These are phyloP conservation scores for Hybognathus amarus DNA, from an alignment of 2,797 vertebrate genomes.

Conservation along the genomic window DNA sequence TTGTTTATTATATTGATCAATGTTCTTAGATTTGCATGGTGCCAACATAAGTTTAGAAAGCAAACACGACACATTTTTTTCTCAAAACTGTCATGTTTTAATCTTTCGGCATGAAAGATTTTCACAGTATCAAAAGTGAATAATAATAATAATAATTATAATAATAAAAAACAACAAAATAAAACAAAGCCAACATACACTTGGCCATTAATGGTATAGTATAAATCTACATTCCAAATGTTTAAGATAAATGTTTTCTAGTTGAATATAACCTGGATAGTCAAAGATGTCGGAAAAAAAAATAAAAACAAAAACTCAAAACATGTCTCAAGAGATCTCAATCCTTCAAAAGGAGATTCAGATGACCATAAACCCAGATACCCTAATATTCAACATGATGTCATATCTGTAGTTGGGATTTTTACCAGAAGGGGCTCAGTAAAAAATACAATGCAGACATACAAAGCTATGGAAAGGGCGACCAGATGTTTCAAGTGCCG, in stretches of 20 bases:
- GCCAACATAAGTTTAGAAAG: conserved; percentile 53
- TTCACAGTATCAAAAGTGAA: conserved; percentile 98
- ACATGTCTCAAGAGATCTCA: conserved; percentile 64
- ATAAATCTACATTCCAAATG: conserved; percentile 88
- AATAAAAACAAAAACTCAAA: conserved; percentile 72
- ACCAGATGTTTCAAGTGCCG: conserved; percentile 3
- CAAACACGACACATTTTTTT: conserved; percentile 76
- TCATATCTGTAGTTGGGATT: conserved; percentile 53
- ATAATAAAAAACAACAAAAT: conserved; percentile 63
- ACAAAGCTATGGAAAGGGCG: conserved; percentile 51
- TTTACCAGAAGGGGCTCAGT: conserved; percentile 56
- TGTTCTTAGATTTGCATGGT: not conserved
- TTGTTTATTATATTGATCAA: not conserved
- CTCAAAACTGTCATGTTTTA: conserved; percentile 90
- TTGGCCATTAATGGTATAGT: conserved; percentile 83
- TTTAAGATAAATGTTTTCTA: conserved; percentile 81
- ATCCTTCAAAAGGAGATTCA: conserved; percentile 67
- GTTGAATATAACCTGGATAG: conserved; percentile 85
- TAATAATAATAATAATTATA: conserved; percentile 74
- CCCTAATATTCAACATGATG: conserved; percentile 61
- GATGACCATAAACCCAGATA: conserved; percentile 59
- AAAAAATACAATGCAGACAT: conserved; percentile 57
- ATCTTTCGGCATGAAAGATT: conserved; percentile 94
- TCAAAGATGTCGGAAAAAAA: conserved; percentile 77
- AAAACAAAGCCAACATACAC: conserved; percentile 79